Base-by-base conservation (phyloP, 2,888 invertebrate species). In the Diplolepis rosae region DNA sequence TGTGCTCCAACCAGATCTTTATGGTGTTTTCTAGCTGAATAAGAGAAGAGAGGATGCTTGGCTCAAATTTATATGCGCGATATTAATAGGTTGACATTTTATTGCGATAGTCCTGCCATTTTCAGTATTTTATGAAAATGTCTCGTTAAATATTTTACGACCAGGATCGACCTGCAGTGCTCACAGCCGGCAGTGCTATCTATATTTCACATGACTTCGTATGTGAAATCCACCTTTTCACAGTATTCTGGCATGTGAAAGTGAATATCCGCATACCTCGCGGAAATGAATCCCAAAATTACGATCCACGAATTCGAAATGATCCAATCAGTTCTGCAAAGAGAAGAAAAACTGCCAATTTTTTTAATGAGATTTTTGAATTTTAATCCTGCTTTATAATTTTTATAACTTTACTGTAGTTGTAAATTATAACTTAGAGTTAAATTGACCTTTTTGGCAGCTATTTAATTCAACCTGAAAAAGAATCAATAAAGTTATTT, bases 61-160 rank as follows among this genome's bases (percentile, higher is more conserved):
- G 72, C 66, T 67, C 35, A 71, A 69, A 73, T 77, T 70, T 50
- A 61, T 61, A 72, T 67, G 72, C 68, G 69, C 70, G 72, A 73
- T 80, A 77, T 80, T 77, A 75, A 72, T 54, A 66, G 69, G 65
- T 70, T 54, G 71, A 75, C 80, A 85, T 85, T 87, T 87, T 87
- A 87, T 86, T 85, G 84, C 84, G 80, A 85, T 86, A 87, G 85
- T 86, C 85, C 80, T 83, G 82, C 77, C 82, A 82, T 84, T 88
- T 84, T 85, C 85, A 85, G 84, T 84, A 80, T 78, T 76, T 73
- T 72, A 75, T 76, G 80, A 81, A 84, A 84, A 82, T 79, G 81
- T 81, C 83, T 87, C 87, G 85, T 87, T 84, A 87, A 87, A 88
- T 84, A 82, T 83, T 88, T 87, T 85, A 87, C 82, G 82, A 80